Conservation (phyloP, 2,888 invertebrate genomes). For the Nesidiocoris tenuis region DNA sequence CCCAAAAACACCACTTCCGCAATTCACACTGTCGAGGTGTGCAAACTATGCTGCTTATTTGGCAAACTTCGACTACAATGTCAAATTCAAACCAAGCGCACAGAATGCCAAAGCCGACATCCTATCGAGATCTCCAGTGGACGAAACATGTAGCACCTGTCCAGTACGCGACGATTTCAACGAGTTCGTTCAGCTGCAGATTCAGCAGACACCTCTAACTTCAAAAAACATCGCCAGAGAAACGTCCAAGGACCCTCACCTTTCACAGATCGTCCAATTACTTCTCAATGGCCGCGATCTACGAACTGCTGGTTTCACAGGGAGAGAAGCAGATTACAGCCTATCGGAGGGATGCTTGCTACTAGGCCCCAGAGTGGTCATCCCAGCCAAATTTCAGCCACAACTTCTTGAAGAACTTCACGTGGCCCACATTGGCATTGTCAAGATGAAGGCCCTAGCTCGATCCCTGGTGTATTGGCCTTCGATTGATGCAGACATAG, state of each 20-base stretch:
- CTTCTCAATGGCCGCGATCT: conserved; percentile 5
- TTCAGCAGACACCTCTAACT: conserved; percentile 9
- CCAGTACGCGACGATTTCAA: conserved; percentile 4
- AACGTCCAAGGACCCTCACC: conserved; percentile 26
- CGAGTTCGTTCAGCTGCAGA: background rate
- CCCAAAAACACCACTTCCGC: too few species aligned
- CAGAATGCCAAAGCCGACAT: conserved; percentile 2
- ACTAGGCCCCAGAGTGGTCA: conserved; percentile 19
- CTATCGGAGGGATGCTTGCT: conserved; percentile 11
- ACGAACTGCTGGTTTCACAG: background rate
- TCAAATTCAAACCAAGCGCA: too few species aligned
- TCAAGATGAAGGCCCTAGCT: conserved; percentile 35
- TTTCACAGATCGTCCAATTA: conserved; percentile 1
- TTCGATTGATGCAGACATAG: conserved; percentile 16
- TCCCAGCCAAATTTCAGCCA: conserved; percentile 18
- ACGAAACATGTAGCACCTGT: background rate
- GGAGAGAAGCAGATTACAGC: conserved; percentile 13
- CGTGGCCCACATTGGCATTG: too few species aligned
- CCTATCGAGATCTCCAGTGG: background rate
- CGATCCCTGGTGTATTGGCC: conserved; percentile 42
- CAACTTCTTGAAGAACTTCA: conserved; percentile 23
- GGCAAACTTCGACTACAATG: conserved; percentile 13
- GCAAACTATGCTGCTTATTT: conserved; percentile 47
- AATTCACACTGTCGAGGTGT: conserved; percentile 53
- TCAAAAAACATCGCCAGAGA: conserved; percentile 15